Evolutionary conservation across 2,113 vertebrate genomes (phyloP).

Genomic region (Garra rufa): DNA sequence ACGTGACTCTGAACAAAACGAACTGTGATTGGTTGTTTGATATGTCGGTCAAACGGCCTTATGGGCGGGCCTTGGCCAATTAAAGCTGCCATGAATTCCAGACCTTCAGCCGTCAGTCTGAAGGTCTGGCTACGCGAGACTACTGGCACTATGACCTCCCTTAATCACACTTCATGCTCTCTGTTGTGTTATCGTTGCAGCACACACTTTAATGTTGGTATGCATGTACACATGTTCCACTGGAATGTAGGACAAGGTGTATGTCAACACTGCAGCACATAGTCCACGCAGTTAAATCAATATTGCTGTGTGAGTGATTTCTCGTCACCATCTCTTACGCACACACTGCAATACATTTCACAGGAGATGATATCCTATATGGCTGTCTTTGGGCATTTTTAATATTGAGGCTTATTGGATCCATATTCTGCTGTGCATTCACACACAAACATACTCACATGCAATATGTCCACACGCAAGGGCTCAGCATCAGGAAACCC

Average conservation of each 20-base stretch:
- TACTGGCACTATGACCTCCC: not conserved
- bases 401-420: conserved; percentile 18
- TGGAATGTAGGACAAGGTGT: conserved; percentile 41
- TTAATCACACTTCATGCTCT: not conserved
- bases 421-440: not conserved
- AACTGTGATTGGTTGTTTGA: too few relatives aligned
- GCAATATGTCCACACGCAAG: not conserved
- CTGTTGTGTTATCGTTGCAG: not conserved
- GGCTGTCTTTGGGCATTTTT: conserved; percentile 7
- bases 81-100: too few relatives aligned
- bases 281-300: conserved; percentile 30
- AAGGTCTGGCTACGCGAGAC: too few relatives aligned
- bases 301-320: not conserved
- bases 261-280: conserved; percentile 17
- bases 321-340: not conserved
- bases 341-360: not conserved
- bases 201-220: not conserved
- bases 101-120: too few relatives aligned
- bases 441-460: not conserved
- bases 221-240: not conserved
- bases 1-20: too few relatives aligned
- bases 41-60: too few relatives aligned
- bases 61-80: too few relatives aligned
- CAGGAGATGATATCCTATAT: not conserved
- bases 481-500: not conserved